Conservation (phyloP, 2,113 vertebrate genomes). For the Fulica atra region DNA sequence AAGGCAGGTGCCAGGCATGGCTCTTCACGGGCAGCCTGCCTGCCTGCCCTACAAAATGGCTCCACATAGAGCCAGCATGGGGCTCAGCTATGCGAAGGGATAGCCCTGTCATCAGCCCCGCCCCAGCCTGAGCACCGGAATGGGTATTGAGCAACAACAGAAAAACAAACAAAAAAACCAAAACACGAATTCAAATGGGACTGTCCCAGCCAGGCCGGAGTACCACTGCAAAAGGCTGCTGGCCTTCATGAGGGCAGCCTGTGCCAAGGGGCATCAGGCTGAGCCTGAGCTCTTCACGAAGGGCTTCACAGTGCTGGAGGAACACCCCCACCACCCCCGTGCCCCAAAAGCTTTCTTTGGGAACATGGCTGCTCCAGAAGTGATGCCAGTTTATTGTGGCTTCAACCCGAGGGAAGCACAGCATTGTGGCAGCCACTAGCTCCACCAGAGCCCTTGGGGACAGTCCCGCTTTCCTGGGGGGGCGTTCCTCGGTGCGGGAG, state of each 20-base stretch:
- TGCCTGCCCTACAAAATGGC: neutral
- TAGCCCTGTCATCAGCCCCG: neutral
- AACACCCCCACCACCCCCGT: neutral
- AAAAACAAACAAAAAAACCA: neutral
- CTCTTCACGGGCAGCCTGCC: neutral
- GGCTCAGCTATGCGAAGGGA: neutral
- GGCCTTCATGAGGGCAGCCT: neutral
- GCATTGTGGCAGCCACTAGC: neutral
- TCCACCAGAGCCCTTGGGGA: neutral
- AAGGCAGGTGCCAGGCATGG: neutral
- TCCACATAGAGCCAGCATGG: neutral
- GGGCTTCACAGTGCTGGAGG: neutral
- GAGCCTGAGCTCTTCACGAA: neutral
- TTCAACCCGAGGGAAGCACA: neutral
- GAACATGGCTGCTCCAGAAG: neutral
- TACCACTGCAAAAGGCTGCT: neutral
- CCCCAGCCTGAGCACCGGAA: neutral
- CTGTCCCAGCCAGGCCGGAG: neutral
- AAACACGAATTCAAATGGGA: neutral
- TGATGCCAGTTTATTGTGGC: neutral
- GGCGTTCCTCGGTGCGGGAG: neutral
- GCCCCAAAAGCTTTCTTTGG: neutral
- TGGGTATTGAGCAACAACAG: neutral
- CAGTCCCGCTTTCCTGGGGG: neutral
- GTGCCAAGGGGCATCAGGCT: neutral